These are phyloP conservation scores for Clarias magur DNA, from an alignment of 2,113 vertebrate genomes.

Conservation along the genomic window DNA sequence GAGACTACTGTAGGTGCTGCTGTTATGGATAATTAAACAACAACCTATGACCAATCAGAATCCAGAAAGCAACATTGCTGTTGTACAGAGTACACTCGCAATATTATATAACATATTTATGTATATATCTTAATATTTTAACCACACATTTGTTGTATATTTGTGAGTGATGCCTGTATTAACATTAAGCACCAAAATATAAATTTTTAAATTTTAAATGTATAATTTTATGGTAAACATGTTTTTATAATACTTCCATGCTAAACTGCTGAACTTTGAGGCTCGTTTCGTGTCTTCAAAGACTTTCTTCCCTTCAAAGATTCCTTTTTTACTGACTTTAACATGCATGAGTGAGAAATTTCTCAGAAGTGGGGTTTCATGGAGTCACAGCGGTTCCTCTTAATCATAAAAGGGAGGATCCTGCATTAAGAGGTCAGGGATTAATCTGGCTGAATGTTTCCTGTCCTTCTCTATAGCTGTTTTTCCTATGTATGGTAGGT, in stretches of 20 bases:
- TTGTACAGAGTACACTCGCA: not conserved
- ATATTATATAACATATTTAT: too few relatives aligned
- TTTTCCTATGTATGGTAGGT: not conserved
- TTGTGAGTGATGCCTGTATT: not conserved
- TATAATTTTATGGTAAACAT: too few relatives aligned
- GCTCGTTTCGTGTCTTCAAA: not conserved
- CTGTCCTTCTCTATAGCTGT: conserved; percentile 1
- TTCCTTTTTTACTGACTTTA: not conserved
- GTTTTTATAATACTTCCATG: not conserved
- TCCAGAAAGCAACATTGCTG: not conserved
- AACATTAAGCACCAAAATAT: not conserved
- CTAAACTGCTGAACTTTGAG: not conserved
- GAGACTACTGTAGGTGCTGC: not conserved
- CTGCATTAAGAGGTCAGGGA: not conserved
- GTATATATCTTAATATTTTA: not conserved
- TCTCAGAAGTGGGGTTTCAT: not conserved
- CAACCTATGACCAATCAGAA: not conserved
- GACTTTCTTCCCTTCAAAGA: not conserved
- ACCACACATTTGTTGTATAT: not conserved
- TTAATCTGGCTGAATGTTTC: conserved; percentile 23
- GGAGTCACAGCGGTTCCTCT: not conserved
- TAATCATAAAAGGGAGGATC: not conserved
- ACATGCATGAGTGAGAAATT: not conserved
- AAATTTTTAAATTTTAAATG: not conserved
- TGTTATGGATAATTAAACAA: not conserved